Conservation (phyloP, 2,797 vertebrate species). For the Sebastes nivosus region DNA sequence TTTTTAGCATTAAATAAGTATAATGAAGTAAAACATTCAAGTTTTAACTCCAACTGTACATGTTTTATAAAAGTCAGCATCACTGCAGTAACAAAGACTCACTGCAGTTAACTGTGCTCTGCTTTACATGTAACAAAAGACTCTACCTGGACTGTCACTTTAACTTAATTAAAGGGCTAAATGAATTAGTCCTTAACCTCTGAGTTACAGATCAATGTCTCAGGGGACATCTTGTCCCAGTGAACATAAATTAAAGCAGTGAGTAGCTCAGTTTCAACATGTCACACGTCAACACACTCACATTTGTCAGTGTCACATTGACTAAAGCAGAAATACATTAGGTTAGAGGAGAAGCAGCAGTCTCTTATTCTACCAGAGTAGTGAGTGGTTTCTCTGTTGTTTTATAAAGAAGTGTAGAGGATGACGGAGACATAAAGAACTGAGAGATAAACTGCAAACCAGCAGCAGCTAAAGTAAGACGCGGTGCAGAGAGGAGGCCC, state of each 20-base stretch:
- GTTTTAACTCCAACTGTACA: not conserved
- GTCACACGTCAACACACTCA: not conserved
- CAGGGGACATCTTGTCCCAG: slow-evolving; percentile 5
- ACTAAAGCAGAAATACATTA: not conserved
- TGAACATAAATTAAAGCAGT: not conserved
- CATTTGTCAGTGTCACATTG: not conserved
- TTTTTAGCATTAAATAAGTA: not conserved
- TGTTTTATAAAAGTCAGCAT: not conserved
- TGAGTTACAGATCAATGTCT: slow-evolving; percentile 18
- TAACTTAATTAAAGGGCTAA: not conserved
- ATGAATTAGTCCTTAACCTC: slow-evolving; percentile 3
- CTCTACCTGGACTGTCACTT: not conserved
- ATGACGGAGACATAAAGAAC: not conserved
- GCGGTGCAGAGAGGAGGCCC: not conserved
- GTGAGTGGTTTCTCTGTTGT: not conserved
- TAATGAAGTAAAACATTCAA: not conserved
- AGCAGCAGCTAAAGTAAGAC: not conserved
- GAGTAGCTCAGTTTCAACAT: not conserved
- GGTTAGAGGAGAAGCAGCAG: not conserved
- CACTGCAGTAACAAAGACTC: not conserved
- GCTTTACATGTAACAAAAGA: not conserved
- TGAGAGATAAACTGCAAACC: not conserved
- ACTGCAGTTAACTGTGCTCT: not conserved
- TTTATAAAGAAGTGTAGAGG: not conserved
- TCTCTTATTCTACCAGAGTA: not conserved